Evolutionary conservation across 2,113 vertebrate genomes (phyloP).

Genomic region (Crypturellus undulatus): DNA sequence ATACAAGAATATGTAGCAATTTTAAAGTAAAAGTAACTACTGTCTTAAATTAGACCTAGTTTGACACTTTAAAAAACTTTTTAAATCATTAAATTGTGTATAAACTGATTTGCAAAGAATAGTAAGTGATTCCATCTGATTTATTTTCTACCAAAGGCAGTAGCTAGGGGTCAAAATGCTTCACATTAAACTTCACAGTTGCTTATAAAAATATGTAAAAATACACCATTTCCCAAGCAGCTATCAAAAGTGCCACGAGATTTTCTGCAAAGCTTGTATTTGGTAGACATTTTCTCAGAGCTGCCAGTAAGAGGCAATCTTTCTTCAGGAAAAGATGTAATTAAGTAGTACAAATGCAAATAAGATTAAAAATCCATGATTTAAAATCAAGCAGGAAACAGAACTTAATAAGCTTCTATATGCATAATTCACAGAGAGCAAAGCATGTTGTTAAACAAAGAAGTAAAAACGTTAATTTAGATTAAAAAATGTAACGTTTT

Average conservation of each 20-base stretch:
- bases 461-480: constrained; percentile 1
- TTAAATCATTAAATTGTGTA: neutral
- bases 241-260: neutral
- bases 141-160: neutral
- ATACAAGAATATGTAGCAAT: neutral
- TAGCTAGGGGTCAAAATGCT: neutral
- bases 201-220: neutral
- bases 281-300: neutral
- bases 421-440: neutral
- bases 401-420: neutral
- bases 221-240: neutral
- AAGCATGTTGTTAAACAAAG: neutral
- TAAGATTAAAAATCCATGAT: neutral
- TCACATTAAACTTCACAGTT: neutral
- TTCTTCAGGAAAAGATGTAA: neutral
- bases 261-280: neutral
- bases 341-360: constrained; percentile 5
- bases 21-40: neutral
- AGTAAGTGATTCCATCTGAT: neutral
- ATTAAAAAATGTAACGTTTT: neutral
- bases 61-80: neutral
- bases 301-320: neutral
- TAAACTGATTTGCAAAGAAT: neutral
- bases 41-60: neutral
- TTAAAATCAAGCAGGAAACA: neutral